Conservation (phyloP, 2,888 invertebrate species). For the Melinaea menophilus region DNA sequence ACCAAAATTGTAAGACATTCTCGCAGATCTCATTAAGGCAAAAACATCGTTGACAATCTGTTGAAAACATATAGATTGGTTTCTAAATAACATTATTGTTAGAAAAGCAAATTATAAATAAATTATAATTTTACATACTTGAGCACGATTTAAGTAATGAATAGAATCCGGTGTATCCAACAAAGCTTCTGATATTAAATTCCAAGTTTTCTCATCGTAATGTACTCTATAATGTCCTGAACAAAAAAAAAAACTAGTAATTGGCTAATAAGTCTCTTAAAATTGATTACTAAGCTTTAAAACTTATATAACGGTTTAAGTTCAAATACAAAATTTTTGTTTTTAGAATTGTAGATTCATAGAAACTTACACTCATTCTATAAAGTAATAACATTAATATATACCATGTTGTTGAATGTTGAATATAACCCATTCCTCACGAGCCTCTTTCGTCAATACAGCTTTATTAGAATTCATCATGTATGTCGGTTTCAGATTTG, state of each 20-base stretch:
- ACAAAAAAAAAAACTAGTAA: slow-evolving; percentile 26
- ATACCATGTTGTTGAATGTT: slow-evolving; percentile 81
- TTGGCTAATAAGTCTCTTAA: no score
- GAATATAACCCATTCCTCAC: slow-evolving; percentile 79
- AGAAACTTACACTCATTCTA: neutral
- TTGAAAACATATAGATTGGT: neutral
- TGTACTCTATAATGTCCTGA: slow-evolving; percentile 82
- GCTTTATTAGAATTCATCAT: slow-evolving; percentile 70
- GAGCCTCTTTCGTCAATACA: slow-evolving; percentile 43
- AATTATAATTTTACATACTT: slow-evolving; percentile 60
- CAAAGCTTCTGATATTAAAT: slow-evolving; percentile 61
- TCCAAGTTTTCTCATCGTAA: slow-evolving; percentile 80
- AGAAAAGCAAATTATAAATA: neutral
- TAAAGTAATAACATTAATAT: slow-evolving; percentile 6
- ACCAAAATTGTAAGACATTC: slow-evolving; percentile 51
- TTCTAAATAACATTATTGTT: neutral
- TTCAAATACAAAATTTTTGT: no score
- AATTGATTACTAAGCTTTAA: no score
- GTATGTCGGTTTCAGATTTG: slow-evolving; percentile 46
- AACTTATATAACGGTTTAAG: no score
- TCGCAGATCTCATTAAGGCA: slow-evolving; percentile 59
- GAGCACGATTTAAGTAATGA: slow-evolving; percentile 84
- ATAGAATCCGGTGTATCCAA: slow-evolving; percentile 65
- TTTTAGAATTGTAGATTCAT: no score
- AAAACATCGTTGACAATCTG: slow-evolving; percentile 68